These are phyloP conservation scores for Gasterosteus aculeatus DNA, from an alignment of 2,113 vertebrate species.

Conservation along the genomic window DNA sequence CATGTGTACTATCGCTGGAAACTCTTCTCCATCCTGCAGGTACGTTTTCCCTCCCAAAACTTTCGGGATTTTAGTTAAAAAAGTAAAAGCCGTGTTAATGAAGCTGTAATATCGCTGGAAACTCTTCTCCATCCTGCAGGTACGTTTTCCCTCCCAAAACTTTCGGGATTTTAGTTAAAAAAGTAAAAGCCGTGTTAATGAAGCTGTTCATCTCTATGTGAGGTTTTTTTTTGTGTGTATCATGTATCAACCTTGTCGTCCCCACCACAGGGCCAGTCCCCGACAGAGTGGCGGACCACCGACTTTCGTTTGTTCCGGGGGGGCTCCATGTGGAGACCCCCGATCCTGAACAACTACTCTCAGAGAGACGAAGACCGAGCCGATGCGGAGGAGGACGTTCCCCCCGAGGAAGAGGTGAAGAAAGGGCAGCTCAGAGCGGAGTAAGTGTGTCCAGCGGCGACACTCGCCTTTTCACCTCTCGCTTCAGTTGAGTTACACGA, in stretches of 20 bases:
- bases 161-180: no score
- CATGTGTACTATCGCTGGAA: conserved; percentile 87
- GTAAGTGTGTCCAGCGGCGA: conserved; percentile 60
- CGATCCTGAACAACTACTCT: conserved; percentile 80
- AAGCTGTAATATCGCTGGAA: conserved; percentile 88
- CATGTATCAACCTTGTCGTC: neutral
- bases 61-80: no score
- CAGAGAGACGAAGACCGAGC: conserved; percentile 68
- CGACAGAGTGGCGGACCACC: conserved; percentile 79
- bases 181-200: neutral
- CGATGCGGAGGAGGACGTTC: conserved; percentile 55
- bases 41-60: conserved; percentile 32
- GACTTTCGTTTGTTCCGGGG: conserved; percentile 84
- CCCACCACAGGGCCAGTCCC: conserved; percentile 76
- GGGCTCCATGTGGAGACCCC: conserved; percentile 84
- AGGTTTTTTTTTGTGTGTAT: no score
- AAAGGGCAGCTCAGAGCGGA: conserved; percentile 84
- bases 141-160: conserved; percentile 48
- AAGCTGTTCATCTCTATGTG: neutral
- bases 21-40: conserved; percentile 85
- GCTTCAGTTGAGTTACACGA: neutral
- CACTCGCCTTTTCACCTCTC: neutral
- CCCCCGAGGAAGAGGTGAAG: conserved; percentile 81
- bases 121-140: conserved; percentile 85
- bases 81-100: neutral